A percentile compares a stretch with the other conserved stretches of the same genome.
Evolutionary conservation across 2,113 vertebrate genomes (phyloP).

Genomic region (Larimichthys crocea): DNA sequence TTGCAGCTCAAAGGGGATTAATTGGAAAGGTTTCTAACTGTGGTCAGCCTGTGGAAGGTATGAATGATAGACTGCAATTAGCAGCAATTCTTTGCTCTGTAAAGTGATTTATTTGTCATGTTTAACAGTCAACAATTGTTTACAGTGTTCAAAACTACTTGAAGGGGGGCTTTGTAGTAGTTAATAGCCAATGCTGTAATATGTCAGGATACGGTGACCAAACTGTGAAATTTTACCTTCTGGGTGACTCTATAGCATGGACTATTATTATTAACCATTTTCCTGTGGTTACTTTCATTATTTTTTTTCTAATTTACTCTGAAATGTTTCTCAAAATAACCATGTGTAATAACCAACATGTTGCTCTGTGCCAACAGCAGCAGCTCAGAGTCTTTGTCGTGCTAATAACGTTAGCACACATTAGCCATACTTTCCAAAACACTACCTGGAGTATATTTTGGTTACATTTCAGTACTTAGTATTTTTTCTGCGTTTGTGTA

Average conservation of each 20-base stretch:
- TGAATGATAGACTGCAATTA: not conserved
- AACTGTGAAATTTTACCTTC: not conserved
- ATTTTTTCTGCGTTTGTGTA: not conserved
- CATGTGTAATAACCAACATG: too few relatives aligned
- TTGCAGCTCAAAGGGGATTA: slow-evolving; percentile 3
- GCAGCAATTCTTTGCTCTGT: not conserved
- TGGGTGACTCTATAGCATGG: not conserved
- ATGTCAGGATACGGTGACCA: not conserved
- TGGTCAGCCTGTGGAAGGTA: slow-evolving; percentile 32
- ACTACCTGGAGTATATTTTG: not conserved
- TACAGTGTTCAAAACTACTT: not conserved
- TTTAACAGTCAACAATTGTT: not conserved
- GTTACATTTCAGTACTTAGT: not conserved
- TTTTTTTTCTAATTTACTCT: not conserved
- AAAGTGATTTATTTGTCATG: not conserved
- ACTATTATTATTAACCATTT: not conserved
- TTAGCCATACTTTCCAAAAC: not conserved
- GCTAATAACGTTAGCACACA: not conserved
- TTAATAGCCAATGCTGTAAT: not conserved
- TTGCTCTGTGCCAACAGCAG: not conserved
- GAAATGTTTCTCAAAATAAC: not conserved
- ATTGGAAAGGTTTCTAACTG: slow-evolving; percentile 5
- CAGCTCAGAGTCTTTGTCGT: not conserved
- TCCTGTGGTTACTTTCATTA: not conserved
- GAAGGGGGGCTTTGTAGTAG: not conserved